Evolutionary conservation across 2,888 invertebrate species (phyloP).

Genomic region (Drosophila meridiana): DNA sequence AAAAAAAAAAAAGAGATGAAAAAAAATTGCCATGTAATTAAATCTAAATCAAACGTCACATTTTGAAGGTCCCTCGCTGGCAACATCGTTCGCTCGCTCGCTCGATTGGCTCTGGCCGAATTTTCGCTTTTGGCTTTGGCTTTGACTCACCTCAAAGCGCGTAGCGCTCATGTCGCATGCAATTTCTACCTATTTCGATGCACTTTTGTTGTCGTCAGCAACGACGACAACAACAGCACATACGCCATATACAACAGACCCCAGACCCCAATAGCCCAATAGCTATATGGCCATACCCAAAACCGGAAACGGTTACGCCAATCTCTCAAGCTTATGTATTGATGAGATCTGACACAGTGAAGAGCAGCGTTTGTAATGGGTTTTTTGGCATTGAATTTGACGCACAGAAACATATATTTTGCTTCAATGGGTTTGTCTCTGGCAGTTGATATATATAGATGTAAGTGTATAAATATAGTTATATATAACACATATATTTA

Average conservation of each 20-base stretch:
- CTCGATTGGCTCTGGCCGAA: constrained; percentile 74
- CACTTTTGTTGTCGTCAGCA: constrained; percentile 46
- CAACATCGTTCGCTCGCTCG: constrained; percentile 69
- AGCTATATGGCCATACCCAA: constrained; percentile 21
- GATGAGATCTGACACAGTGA: constrained; percentile 70
- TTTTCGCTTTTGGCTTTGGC: constrained; percentile 56
- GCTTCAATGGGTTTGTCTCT: constrained; percentile 37
- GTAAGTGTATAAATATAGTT: not conserved
- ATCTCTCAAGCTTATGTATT: constrained; percentile 70
- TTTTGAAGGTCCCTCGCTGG: constrained; percentile 69
- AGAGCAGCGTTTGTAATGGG: constrained; percentile 65
- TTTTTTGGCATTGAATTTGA: constrained; percentile 72
- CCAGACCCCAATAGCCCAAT: constrained; percentile 11
- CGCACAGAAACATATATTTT: constrained; percentile 47
- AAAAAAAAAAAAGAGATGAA: not conserved
- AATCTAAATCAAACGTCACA: constrained; percentile 81
- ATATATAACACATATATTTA: not conserved
- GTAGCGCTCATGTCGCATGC: constrained; percentile 48
- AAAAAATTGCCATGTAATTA: constrained; percentile 73
- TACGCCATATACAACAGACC: constrained; percentile 14
- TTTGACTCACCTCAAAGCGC: constrained; percentile 62
- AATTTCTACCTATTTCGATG: constrained; percentile 51
- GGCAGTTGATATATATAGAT: constrained; percentile 25
- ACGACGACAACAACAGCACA: not conserved
- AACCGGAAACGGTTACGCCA: constrained; percentile 75